Conservation (phyloP, 2,113 vertebrate species). For the Lepus americanus region DNA sequence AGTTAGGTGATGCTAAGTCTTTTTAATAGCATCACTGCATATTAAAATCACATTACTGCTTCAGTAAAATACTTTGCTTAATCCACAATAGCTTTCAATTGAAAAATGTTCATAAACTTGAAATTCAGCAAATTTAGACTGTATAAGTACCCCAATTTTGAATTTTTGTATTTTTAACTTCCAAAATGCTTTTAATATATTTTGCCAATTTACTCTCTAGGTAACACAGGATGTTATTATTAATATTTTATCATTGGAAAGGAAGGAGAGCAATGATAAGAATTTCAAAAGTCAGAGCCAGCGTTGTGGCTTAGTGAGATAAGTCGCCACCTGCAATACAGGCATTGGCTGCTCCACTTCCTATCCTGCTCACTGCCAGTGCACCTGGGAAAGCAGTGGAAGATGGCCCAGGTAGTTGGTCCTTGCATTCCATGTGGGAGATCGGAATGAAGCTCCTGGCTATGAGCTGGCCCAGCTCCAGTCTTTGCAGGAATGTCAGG, state of each 20-base stretch:
- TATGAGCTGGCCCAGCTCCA: too few relatives aligned
- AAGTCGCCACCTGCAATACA: too few relatives aligned
- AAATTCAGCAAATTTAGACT: not conserved
- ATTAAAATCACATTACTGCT: constrained; percentile 27
- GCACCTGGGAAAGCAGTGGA: too few relatives aligned
- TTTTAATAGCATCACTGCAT: not conserved
- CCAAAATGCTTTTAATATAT: not conserved
- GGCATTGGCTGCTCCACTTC: too few relatives aligned
- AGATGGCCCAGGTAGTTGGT: too few relatives aligned
- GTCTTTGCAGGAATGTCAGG: too few relatives aligned
- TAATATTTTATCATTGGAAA: constrained; percentile 7
- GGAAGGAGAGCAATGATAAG: not conserved
- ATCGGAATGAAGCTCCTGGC: too few relatives aligned
- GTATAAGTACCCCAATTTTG: not conserved
- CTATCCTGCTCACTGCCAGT: too few relatives aligned
- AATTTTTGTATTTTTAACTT: not conserved
- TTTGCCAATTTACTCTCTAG: not conserved
- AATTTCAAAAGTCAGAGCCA: not conserved
- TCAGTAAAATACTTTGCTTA: not conserved
- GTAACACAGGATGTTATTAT: not conserved
- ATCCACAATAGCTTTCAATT: not conserved
- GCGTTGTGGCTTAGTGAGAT: too few relatives aligned
- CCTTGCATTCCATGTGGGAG: too few relatives aligned
- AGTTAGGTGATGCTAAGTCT: not conserved
- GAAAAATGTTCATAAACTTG: not conserved